phyloP scores from a whole-genome alignment of 2,113 vertebrate species.

The Mus spicilegus region DNA sequence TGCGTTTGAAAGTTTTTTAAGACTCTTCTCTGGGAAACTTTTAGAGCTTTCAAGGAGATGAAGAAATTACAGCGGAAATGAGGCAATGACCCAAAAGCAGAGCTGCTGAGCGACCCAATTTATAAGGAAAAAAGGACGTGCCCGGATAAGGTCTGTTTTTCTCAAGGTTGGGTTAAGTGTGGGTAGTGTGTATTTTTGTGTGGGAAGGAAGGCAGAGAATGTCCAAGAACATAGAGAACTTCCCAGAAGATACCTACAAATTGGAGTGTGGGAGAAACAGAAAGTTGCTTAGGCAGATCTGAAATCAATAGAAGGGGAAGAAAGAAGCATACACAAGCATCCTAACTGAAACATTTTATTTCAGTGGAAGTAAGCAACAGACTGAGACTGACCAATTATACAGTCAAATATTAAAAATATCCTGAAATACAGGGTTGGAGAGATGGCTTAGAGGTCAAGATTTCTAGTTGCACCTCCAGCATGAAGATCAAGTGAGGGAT shows the following conservation, averaged over 20 bases:
- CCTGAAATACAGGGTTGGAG: background rate
- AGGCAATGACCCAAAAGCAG: constrained; percentile 68
- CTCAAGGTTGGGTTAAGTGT: constrained; percentile 68
- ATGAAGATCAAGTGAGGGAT: no score
- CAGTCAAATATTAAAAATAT: background rate
- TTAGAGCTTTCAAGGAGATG: constrained; percentile 62
- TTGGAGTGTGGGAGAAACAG: background rate
- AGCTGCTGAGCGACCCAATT: constrained; percentile 68
- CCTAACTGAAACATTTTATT: background rate
- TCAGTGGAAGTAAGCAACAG: background rate
- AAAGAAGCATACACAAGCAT: background rate
- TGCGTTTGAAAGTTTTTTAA: constrained; percentile 73
- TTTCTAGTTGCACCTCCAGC: background rate
- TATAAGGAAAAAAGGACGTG: constrained; percentile 63
- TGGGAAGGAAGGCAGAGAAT: background rate
- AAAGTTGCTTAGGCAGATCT: no score
- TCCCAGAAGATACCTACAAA: constrained; percentile 4
- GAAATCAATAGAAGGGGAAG: background rate
- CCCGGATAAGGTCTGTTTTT: constrained; percentile 51
- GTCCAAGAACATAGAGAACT: background rate
- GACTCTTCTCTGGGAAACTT: constrained; percentile 69
- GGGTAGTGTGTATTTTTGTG: background rate
- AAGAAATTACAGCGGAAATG: constrained; percentile 76
- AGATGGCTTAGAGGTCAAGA: background rate
- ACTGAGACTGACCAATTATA: background rate